phyloP scores from a whole-genome alignment of 2,888 invertebrate genomes.

The Gymnosoma rotundatum region DNA sequence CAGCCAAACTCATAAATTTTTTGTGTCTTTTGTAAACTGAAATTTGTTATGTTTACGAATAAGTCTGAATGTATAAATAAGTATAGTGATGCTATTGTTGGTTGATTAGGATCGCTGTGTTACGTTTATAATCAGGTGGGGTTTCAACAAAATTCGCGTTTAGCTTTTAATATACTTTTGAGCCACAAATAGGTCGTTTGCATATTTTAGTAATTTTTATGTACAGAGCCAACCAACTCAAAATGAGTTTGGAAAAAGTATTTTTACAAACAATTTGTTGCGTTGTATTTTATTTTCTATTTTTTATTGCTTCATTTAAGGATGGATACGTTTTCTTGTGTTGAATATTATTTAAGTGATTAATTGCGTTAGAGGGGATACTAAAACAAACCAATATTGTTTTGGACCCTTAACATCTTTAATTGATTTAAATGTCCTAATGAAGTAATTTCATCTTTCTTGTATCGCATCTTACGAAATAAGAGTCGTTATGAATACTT shows the following conservation, averaged over 20 bases:
- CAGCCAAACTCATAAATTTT: not conserved
- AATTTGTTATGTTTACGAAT: not conserved
- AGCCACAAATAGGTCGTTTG: not conserved
- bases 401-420: not conserved
- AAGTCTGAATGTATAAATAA: too few relatives aligned
- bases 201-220: too few relatives aligned
- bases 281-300: not conserved
- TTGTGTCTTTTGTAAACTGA: constrained; percentile 4
- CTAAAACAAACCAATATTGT: too few relatives aligned
- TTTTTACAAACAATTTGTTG: constrained; percentile 3
- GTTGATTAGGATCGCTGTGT: not conserved
- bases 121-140: not conserved
- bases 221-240: too few relatives aligned
- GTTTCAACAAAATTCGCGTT: not conserved
- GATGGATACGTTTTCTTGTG: not conserved
- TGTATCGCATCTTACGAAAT: constrained; percentile 7
- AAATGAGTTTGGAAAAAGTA: too few relatives aligned
- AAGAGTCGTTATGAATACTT: constrained; percentile 38
- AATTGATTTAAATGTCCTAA: constrained; percentile 48
- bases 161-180: not conserved
- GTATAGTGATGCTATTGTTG: not conserved
- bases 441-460: constrained; percentile 4
- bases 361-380: too few relatives aligned
- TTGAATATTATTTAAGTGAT: constrained; percentile 6
- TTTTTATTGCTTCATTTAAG: not conserved